Percentiles rank a stretch among this genome's conserved stretches.
These are phyloP conservation scores for Harpagoxenus sublaevis DNA, from an alignment of 2,888 invertebrate genomes.

Conservation along the genomic window DNA sequence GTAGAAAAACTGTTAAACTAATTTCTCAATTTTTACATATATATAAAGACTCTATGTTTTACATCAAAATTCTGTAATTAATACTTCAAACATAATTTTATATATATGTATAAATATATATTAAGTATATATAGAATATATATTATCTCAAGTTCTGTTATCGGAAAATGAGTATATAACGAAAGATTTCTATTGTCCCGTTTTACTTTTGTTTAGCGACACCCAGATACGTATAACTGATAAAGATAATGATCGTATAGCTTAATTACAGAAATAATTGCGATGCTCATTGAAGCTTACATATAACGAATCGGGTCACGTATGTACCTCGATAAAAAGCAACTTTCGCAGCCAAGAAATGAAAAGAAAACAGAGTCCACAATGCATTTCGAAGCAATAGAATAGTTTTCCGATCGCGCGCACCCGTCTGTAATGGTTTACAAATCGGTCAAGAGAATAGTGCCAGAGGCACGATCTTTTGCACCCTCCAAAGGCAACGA, in stretches of 20 bases:
- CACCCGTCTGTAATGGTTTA: not conserved
- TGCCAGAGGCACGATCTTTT: not conserved
- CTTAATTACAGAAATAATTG: slow-evolving; percentile 2
- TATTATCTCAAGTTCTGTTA: not conserved
- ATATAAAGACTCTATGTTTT: not conserved
- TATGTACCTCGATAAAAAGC: not conserved
- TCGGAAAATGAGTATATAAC: not conserved
- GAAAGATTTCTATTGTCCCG: not conserved
- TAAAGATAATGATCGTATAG: slow-evolving; percentile 12
- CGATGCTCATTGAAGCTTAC: not conserved
- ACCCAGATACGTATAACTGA: not conserved
- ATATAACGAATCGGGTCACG: not conserved
- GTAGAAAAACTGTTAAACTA: not conserved
- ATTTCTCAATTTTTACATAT: not conserved
- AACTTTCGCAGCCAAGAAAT: not conserved
- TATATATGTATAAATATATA: not conserved
- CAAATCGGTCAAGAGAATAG: slow-evolving; percentile 9
- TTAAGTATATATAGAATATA: not conserved
- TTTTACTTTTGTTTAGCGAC: slow-evolving; percentile 1
- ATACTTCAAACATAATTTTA: not conserved
- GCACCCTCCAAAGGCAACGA: not conserved
- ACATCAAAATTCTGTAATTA: not conserved
- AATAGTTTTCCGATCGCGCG: slow-evolving; percentile 20
- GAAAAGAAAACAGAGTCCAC: slow-evolving; percentile 11
- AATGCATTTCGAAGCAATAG: not conserved